Base-by-base conservation (phyloP, 2,113 vertebrate genomes). In the Tetraodon nigroviridis region DNA sequence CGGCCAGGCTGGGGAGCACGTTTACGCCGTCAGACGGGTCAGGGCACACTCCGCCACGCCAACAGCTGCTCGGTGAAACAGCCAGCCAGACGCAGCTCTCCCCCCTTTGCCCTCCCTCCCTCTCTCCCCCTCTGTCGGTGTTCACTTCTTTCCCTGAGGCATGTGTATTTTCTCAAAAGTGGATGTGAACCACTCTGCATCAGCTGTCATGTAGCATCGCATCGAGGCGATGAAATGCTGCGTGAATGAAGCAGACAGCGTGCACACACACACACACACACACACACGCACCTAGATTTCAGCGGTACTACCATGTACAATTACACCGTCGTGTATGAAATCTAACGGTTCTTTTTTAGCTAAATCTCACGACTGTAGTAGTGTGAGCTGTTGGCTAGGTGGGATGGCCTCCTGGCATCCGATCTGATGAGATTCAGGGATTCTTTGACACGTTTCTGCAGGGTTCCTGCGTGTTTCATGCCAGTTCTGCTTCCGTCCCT, bases 141-240 rank as follows among this genome's bases (percentile, higher is more conserved):
- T 75, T 69, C 47, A 59, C 60, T 77, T 55, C 18, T 12, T 49
- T 67, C 63, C 63, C 55, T 6, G 19, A 48, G 74, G 73, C 51
- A 57, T 37, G 45, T 71, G 69, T 45, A 67, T 69, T 80, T 66
- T 45, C 79, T 78, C 58, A 66, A 69, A 77, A 76, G 66, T 71
- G 64, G 50, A 80, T 75, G 51, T 78, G 69, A 71, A 78, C 58
- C 71, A 70, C 73, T 75, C 71, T 17, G 20, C 62, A 59, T 87
- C 77, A 75, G 58, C 67, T 76, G 83, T 82, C 78, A 74, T 70
- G 67, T 72, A 50, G 61, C 19, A 1, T 76, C 79, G 80, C 68
- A 69, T 78, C 65, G 61, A 55, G 60, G 3, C 50, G 49, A 51
- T 69, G 61, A 73, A 67, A 67, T 64, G 64, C 56, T 47, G 52